These are phyloP conservation scores for Andricus curvator DNA, from an alignment of 2,888 invertebrate genomes.

Conservation along the genomic window DNA sequence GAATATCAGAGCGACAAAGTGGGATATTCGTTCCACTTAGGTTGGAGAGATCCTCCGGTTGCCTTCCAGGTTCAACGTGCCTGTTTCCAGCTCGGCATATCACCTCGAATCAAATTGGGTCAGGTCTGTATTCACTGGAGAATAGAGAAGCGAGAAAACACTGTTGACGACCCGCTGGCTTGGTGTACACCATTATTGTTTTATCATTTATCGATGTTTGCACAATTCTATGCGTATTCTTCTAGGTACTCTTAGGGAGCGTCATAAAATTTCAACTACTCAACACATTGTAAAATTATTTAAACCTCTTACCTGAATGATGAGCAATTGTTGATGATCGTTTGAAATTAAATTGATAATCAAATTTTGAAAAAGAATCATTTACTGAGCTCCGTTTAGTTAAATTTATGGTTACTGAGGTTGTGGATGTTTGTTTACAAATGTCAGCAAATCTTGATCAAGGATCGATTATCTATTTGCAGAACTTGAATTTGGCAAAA, in stretches of 20 bases:
- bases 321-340: no score
- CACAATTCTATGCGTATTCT: neutral
- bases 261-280: no score
- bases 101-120: constrained; percentile 33
- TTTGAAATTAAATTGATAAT: no score
- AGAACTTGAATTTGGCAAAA: no score
- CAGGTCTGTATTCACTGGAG: constrained; percentile 27
- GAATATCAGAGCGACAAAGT: constrained; percentile 34
- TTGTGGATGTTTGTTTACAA: no score
- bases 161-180: constrained; percentile 19
- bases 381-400: no score
- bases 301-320: no score
- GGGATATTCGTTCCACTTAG: constrained; percentile 35
- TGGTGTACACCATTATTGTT: constrained; percentile 6
- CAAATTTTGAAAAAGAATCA: no score
- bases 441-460: no score
- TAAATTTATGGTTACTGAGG: no score
- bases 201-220: constrained; percentile 4
- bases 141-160: constrained; percentile 20
- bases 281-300: no score
- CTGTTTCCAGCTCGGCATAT: constrained; percentile 21
- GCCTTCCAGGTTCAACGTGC: constrained; percentile 24
- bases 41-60: constrained; percentile 11
- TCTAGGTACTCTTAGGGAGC: neutral
- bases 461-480: no score